Conservation (phyloP, 2,797 vertebrate species). For the Chrysocyon brachyurus region DNA sequence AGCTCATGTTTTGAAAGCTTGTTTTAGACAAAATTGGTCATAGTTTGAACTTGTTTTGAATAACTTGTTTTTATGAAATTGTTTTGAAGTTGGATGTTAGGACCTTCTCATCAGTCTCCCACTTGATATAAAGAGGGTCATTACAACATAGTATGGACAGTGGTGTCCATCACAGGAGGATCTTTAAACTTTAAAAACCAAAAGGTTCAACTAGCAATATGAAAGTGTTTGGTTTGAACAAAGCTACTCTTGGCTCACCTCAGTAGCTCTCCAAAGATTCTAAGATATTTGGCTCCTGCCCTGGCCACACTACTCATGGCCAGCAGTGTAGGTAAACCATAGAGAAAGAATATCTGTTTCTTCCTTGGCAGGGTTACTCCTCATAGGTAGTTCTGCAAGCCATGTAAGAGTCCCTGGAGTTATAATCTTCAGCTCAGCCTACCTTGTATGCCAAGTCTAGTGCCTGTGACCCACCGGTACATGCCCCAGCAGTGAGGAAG, state of each 20-base stretch:
- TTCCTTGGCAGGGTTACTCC: background rate
- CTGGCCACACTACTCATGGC: background rate
- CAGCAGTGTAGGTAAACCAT: background rate
- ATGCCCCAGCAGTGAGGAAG: background rate
- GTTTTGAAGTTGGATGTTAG: background rate
- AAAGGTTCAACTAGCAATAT: background rate
- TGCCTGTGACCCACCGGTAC: background rate
- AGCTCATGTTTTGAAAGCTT: background rate
- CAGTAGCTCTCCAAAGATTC: background rate
- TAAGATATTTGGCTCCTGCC: background rate
- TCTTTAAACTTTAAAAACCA: background rate
- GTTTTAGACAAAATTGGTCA: background rate
- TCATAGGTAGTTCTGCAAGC: background rate
- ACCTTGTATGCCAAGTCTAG: background rate
- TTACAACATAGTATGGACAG: background rate
- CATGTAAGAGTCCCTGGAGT: background rate
- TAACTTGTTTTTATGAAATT: background rate
- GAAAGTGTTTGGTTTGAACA: background rate
- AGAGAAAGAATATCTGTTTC: background rate
- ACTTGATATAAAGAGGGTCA: background rate
- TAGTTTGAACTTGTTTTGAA: background rate
- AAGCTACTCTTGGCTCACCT: background rate
- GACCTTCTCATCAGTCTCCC: background rate
- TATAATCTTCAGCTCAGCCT: background rate
- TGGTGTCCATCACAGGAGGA: background rate